Percentiles rank a stretch among this genome's conserved stretches.
Conservation (phyloP, 1,140 invertebrate species). For the Meloidogyne hapla region DNA sequence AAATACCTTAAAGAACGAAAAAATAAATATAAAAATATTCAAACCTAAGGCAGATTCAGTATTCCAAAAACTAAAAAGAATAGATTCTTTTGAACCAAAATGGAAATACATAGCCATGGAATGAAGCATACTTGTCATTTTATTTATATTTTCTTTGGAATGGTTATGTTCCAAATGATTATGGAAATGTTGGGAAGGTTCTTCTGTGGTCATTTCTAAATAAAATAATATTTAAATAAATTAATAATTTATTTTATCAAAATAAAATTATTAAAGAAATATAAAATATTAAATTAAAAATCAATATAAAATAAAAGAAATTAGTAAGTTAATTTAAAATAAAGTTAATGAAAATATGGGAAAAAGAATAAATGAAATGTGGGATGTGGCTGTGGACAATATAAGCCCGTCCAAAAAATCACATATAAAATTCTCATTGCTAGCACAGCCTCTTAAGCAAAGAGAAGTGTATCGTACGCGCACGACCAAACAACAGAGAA, state of each 20-base stretch:
- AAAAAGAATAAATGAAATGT: not conserved
- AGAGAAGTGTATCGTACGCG: not conserved
- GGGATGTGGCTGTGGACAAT: not conserved
- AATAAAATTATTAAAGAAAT: too few relatives aligned
- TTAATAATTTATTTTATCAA: too few relatives aligned
- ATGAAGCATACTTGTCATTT: not conserved
- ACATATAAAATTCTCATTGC: not conserved
- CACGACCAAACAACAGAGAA: not conserved
- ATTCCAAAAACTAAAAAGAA: slow-evolving; percentile 59
- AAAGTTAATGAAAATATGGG: not conserved
- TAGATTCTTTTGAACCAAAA: slow-evolving; percentile 56
- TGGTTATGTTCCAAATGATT: not conserved
- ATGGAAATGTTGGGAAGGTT: not conserved
- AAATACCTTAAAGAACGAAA: slow-evolving; percentile 46
- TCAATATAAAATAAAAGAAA: too few relatives aligned
- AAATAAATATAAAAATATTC: slow-evolving; percentile 15
- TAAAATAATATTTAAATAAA: too few relatives aligned
- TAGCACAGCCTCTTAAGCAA: not conserved
- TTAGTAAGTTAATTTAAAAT: too few relatives aligned
- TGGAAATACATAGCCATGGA: slow-evolving; percentile 55
- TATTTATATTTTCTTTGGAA: not conserved
- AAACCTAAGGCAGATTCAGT: slow-evolving; percentile 44
- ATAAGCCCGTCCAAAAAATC: not conserved
- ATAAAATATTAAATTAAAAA: too few relatives aligned
- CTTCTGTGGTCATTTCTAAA: not conserved